A percentile compares a stretch with the other conserved stretches of the same genome.
These are phyloP conservation scores for Habroteleia sp. DNA, from an alignment of 2,888 invertebrate species.

Conservation along the genomic window DNA sequence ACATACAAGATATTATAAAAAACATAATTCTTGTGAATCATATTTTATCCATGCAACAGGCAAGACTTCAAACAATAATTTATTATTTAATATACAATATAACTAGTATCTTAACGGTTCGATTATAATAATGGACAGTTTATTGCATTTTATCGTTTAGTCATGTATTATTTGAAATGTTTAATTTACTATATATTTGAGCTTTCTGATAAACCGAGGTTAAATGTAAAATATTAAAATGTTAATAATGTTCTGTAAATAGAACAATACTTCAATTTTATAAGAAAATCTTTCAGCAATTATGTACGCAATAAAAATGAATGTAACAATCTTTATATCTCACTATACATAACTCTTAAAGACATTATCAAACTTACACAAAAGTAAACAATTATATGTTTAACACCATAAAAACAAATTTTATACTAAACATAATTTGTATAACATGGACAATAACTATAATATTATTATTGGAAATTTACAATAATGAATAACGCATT, in stretches of 20 bases:
- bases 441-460: background rate
- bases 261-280: too few species aligned
- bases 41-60: slow-evolving; percentile 12
- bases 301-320: too few species aligned
- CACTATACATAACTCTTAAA: too few species aligned
- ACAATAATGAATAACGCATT: slow-evolving; percentile 16
- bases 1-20: slow-evolving; percentile 6
- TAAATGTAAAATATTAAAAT: background rate
- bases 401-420: slow-evolving; percentile 2
- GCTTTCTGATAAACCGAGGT: background rate
- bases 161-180: slow-evolving; percentile 8
- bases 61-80: slow-evolving; percentile 29
- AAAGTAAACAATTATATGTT: too few species aligned
- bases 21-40: slow-evolving; percentile 8
- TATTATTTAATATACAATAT: slow-evolving; percentile 25
- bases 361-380: too few species aligned
- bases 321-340: too few species aligned
- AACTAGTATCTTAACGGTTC: slow-evolving; percentile 18
- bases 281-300: too few species aligned
- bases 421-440: background rate
- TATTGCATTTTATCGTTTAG: slow-evolving; percentile 28
- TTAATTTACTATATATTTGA: slow-evolving; percentile 15
- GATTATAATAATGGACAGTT: slow-evolving; percentile 16
- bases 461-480: slow-evolving; percentile 5
- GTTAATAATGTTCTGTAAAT: slow-evolving; percentile 1